Base-by-base conservation (phyloP, 2,888 invertebrate species). In the Sinohyriopsis cumingii region DNA sequence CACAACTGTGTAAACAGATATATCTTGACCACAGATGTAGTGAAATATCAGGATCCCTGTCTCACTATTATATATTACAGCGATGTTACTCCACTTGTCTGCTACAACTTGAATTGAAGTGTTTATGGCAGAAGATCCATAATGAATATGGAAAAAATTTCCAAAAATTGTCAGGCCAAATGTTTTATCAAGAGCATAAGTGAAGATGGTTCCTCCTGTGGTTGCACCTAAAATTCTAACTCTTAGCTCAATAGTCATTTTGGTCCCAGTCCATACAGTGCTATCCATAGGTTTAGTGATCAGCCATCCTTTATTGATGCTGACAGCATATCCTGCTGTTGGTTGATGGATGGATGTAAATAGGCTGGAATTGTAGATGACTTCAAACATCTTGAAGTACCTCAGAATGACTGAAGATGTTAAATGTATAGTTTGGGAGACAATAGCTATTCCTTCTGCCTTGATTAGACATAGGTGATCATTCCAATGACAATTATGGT, bases 11-110 rank as follows among this genome's bases (percentile, higher is more conserved):
- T 72, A 64, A 18, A 60, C 59, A 1, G 61, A 54, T 22, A 65
- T 54, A 24, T 54, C 61, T 22, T 33, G 55, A 53, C 45, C 33
- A 25, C 59, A 59, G 22, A 61, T 66, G 59, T 77, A 80, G 56
- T 73, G 69, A 22, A 80, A 63, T 19, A 68, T 68, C 2, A 75
- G 55, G 20, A 59, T 55, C 1, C 75, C 75, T 3, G 70, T 74
- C 22, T 45, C 45, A 45, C 45, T 45, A 28, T 77, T 71, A 68
- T 76, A 80, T 19, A 75, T 68, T 12, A 84, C 5, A 25, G 74
- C 28, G 18, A 84, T 68, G 45, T 76, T 69, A 22, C 67, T 72
- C 78, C 80, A 81, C 24, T 61, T 69, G 24, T 66, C 72, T 12
- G 64, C 65, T 22, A 62, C 64, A 15, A 78, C 78, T 12, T n/a